Evolutionary conservation across 1,140 invertebrate genomes (phyloP).

Genomic region (Magallana ariakensis): DNA sequence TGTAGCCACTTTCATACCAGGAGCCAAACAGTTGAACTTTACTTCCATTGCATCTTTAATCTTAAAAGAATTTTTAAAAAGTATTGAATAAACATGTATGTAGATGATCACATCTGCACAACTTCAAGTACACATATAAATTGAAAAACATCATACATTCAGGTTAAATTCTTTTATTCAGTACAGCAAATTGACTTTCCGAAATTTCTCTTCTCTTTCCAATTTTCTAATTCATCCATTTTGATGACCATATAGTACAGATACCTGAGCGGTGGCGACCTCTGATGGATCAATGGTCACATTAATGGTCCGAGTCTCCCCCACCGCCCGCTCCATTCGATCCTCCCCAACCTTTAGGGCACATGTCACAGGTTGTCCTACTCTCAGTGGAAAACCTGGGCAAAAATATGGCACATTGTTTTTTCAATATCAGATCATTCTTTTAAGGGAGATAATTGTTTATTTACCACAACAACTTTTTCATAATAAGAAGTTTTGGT

Average conservation of each 20-base stretch:
- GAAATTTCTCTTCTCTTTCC: no score
- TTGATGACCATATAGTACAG: no score
- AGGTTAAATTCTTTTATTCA: no score
- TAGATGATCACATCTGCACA: not conserved
- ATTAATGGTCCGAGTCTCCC: slow-evolving; percentile 78
- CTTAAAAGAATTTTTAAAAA: not conserved
- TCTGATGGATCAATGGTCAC: slow-evolving; percentile 61
- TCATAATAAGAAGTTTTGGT: no score
- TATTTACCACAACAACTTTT: no score
- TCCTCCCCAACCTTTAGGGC: slow-evolving; percentile 50
- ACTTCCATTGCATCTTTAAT: not conserved
- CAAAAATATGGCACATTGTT: no score
- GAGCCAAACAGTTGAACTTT: slow-evolving; percentile 50
- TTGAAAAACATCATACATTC: no score
- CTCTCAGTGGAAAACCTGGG: slow-evolving; percentile 53
- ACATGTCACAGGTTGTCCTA: slow-evolving; percentile 60
- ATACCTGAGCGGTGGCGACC: slow-evolving; percentile 56
- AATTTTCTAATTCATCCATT: no score
- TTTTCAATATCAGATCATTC: no score
- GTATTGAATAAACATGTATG: not conserved
- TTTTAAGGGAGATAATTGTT: no score
- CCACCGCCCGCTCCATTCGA: slow-evolving; percentile 80
- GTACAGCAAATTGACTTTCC: no score
- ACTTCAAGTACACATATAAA: no score
- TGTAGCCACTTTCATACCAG: slow-evolving; percentile 59